Evolutionary conservation across 2,113 vertebrate genomes (phyloP), one percentile per base, ranked within the genome.

Genomic region (Phrynocephalus versicolor): DNA sequence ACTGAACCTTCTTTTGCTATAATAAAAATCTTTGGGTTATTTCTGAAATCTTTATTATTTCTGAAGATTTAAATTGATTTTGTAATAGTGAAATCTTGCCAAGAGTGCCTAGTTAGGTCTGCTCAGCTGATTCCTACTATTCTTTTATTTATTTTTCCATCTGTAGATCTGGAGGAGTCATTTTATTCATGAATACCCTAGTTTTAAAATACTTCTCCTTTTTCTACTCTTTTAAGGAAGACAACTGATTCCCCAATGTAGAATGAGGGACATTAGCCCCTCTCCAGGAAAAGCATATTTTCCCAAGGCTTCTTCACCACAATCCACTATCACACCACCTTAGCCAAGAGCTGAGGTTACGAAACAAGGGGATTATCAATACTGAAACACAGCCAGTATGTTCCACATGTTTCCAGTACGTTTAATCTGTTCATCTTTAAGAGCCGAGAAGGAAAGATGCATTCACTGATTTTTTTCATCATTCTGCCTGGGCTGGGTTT

Each of bases 61-160:
- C n/a, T 83, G 79, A 55, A 79, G 74, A 85, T 41, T 35, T 60
- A n/a, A 21, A 23, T 10, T 39, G 33, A 82, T 82, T 67, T 77
- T 67, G 60, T 37, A 74, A 74, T 30, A 12, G 9, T 41, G 81
- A 62, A 58, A 57, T 37, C 57, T 83, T 62, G 10, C 41, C 14
- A 35, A 30, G n/a, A n/a, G n/a, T n/a, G n/a, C n/a, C n/a, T 64
- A 9, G 37, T 16, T 10, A n/a, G 62, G 62, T 21, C 30, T 23
- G 6, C 33, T 3, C 27, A 3, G 14, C 18, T 41, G n/a, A 30
- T 74, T 69, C 33, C 37, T 60, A 35, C 41, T 70, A 39, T 12
- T 67, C 60, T 57, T 67, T 19, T 74, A n/a, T n/a, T n/a, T n/a
- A n/a, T n/a, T n/a, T n/a, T n/a, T n/a, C n/a, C n/a, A n/a, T n/a